Evolutionary conservation across 2,113 vertebrate genomes (phyloP), one percentile per base, ranked within the genome.

Genomic region (Cyanoramphus novaezelandiae): DNA sequence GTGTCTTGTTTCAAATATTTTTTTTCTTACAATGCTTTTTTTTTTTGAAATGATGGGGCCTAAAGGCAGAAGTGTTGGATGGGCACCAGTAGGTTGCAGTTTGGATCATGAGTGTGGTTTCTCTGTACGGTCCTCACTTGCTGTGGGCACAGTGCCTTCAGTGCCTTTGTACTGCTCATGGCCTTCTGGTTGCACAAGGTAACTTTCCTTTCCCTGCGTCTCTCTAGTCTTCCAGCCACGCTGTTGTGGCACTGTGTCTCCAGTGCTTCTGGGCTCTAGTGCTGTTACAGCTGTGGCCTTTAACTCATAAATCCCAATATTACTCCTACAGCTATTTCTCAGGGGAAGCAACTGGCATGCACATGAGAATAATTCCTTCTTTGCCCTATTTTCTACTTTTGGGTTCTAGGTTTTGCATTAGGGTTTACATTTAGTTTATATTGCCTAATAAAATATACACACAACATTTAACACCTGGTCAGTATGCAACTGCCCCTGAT

Each of bases 111-210:
- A 74, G 13, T 1, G 16, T 7, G 9, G 18, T 72, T 49, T 41
- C 16, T 47, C 23, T 0, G 0, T 25, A 4, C 29, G 10, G 3
- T 47, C 10, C 29, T 37, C 4, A 1, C 12, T 87, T 39, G 12
- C 2, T 0, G 43, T 23, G 50, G 25, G 47, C 23, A 19, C 14
- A 23, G 13, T 46, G 33, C 9, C 65, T 71, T 63, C 0, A 1
- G 15, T 64, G 50, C 29, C 57, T 46, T 88, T 86, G n/a, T 46
- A 44, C 11, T 1, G 23, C 25, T 59, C 28, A 10, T 17, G 55
- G 50, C 24, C 20, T 53, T 59, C 57, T 71, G 23, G 25, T 46
- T 59, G 55, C 47, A 90, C 57, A 27, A 6, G 1, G 28, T 13
- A 75, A 29, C 11, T 70, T 80, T 39, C 43, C 85, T 81, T 76